Base-by-base conservation (phyloP, 2,888 invertebrate genomes). In the Muschampia staudingeri region DNA sequence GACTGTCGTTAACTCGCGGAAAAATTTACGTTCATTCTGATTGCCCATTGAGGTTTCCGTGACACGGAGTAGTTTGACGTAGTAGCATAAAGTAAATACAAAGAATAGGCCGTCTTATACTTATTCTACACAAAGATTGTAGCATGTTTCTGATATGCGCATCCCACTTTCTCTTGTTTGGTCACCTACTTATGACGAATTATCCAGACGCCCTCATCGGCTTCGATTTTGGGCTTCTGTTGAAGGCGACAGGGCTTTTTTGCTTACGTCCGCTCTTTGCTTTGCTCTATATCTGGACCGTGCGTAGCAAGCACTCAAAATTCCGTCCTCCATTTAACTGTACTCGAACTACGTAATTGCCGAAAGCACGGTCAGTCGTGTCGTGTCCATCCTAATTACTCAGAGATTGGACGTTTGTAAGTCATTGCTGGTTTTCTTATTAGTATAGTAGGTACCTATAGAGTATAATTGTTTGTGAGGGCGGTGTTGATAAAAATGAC, bases 41-140 rank as follows among this genome's bases (percentile, higher is more conserved):
- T 76, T 48, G 75, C 75, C 40, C 65, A 65, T 65, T 65, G 65
- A 65, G 65, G 65, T 65, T 65, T 65, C n/a, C 56, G 56, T 56
- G 65, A 34, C 30, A 65, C 6, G 65, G 14, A 12, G 65, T 34
- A 34, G 30, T 14, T 65, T 5, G 30, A 6, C 14, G n/a, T 9
- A 56, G 25, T 12, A 61, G 44, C 44, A 44, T 44, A 52, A 6
- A 6, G 6, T n/a, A n/a, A 52, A 3, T 52, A 52, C 12, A 44
- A 44, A 2, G 44, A 44, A 40, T 5, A 40, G 5, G 40, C 7
- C 8, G 40, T 40, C 40, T 5, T 40, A 40, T 40, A 40, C 7
- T 8, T 40, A 40, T 8, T 52, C n/a, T n/a, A 52, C 52, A 52
- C n/a, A 52, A 52, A 52, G 1, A 5, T 52, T 52, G 12, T 11